Conservation (phyloP, 2,888 invertebrate genomes). For the Branchipolynoe longqiensis region DNA sequence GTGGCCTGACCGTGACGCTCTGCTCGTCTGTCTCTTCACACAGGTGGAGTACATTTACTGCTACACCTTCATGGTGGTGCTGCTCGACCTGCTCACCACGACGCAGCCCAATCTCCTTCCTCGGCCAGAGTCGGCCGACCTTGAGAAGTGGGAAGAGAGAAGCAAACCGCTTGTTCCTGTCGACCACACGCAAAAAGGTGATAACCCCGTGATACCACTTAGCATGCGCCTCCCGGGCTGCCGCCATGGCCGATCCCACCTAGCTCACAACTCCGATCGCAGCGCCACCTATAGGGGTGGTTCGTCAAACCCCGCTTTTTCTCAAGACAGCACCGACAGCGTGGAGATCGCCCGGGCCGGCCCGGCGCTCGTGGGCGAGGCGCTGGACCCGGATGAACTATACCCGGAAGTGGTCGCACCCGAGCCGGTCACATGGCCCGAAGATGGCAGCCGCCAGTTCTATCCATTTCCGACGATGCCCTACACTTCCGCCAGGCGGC, state of each 20-base stretch:
- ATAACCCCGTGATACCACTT: neutral
- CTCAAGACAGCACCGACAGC: neutral
- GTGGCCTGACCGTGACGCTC: neutral
- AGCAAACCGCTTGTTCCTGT: slow-evolving; percentile 46
- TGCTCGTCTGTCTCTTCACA: slow-evolving; percentile 59
- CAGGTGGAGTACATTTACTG: slow-evolving; percentile 80
- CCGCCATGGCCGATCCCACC: slow-evolving; percentile 10
- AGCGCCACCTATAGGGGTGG: neutral
- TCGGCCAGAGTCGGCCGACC: slow-evolving; percentile 18
- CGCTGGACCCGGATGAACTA: neutral
- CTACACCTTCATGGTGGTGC: slow-evolving; percentile 76
- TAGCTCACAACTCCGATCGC: neutral
- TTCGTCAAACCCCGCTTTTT: neutral
- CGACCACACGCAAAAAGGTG: slow-evolving; percentile 52
- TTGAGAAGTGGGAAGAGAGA: slow-evolving; percentile 48
- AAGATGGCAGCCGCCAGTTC: neutral
- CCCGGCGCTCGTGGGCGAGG: neutral
- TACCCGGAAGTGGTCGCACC: neutral
- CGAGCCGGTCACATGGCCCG: neutral
- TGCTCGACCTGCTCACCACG: slow-evolving; percentile 61
- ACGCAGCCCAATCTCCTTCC: slow-evolving; percentile 56
- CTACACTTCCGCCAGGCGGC: no score
- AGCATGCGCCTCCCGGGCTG: neutral
- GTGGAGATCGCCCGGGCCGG: neutral
- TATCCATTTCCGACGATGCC: no score